These are phyloP conservation scores for Aselliscus stoliczkanus DNA, from an alignment of 2,797 vertebrate species.

Conservation along the genomic window DNA sequence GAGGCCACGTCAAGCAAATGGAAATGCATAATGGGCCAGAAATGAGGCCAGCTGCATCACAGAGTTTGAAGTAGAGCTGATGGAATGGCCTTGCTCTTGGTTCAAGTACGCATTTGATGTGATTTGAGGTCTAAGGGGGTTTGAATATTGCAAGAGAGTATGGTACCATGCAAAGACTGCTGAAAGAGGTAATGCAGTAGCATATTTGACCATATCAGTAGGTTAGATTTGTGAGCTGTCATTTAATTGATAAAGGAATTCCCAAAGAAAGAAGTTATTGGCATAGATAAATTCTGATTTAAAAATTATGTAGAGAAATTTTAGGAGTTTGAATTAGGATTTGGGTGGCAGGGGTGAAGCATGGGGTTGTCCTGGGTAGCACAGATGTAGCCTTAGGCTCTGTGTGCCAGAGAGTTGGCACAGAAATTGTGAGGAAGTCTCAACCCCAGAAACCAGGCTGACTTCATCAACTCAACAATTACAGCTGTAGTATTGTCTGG, in stretches of 20 bases:
- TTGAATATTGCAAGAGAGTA: background rate
- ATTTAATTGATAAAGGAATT: constrained; percentile 11
- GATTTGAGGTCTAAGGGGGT: background rate
- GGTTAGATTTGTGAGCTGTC: background rate
- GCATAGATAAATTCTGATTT: background rate
- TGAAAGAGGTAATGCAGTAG: background rate
- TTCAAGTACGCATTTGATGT: background rate
- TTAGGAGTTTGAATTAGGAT: background rate
- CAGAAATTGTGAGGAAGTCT: background rate
- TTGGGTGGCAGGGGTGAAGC: background rate
- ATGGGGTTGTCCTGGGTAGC: background rate
- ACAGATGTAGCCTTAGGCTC: background rate
- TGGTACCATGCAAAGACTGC: background rate
- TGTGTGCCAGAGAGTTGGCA: background rate
- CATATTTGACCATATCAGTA: background rate
- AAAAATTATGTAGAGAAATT: background rate
- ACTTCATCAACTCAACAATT: background rate
- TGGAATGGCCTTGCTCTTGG: background rate
- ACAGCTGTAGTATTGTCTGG: background rate
- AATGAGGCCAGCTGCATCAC: background rate
- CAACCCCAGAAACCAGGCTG: background rate
- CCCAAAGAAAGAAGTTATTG: background rate
- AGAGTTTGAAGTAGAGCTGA: background rate
- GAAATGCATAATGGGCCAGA: background rate
- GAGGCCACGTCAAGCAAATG: background rate